Percentiles rank a stretch among this genome's conserved stretches.
Evolutionary conservation across 53 echinoderm and acorn worm species (phyloP).

Genomic region (Arbacia lixula): DNA sequence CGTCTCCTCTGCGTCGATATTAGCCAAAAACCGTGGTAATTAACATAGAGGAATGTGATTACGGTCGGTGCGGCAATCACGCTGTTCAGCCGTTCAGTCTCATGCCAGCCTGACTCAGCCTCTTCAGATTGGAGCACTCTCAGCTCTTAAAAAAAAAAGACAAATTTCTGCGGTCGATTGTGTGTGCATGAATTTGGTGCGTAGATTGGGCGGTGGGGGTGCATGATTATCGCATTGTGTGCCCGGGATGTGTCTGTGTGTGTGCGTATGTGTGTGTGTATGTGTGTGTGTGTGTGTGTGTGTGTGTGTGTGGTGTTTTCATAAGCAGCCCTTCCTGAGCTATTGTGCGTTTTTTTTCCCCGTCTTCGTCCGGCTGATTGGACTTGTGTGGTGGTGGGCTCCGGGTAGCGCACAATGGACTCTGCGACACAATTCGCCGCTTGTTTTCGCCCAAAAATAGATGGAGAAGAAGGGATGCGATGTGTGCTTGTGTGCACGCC

Average conservation of each 20-base stretch:
- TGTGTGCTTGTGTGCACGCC: constrained; percentile 40
- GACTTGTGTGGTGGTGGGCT: not conserved
- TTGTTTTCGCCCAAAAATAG: constrained; percentile 27
- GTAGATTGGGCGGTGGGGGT: not conserved
- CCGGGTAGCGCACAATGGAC: constrained; percentile 23
- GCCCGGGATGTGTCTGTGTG: not conserved
- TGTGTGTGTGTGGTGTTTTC: not conserved
- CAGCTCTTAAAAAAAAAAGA: too few relatives aligned
- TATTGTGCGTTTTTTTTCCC: constrained; percentile 14
- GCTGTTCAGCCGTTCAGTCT: constrained; percentile 49
- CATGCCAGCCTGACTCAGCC: constrained; percentile 40
- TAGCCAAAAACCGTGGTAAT: constrained; percentile 7
- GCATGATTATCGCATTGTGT: constrained; percentile 29
- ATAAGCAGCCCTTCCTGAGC: not conserved
- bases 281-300: constrained; percentile 25
- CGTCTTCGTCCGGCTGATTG: not conserved
- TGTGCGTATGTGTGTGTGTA: not conserved
- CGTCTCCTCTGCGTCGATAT: too few relatives aligned
- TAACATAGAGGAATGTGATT: constrained; percentile 58
- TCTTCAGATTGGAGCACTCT: not conserved
- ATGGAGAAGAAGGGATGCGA: constrained; percentile 18
- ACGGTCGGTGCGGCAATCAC: constrained; percentile 38
- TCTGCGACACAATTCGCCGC: constrained; percentile 29
- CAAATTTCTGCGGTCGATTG: too few relatives aligned
- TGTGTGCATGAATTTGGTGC: constrained; percentile 32